Base-by-base conservation (phyloP, 2,797 vertebrate species). In the Esox masquinongy region DNA sequence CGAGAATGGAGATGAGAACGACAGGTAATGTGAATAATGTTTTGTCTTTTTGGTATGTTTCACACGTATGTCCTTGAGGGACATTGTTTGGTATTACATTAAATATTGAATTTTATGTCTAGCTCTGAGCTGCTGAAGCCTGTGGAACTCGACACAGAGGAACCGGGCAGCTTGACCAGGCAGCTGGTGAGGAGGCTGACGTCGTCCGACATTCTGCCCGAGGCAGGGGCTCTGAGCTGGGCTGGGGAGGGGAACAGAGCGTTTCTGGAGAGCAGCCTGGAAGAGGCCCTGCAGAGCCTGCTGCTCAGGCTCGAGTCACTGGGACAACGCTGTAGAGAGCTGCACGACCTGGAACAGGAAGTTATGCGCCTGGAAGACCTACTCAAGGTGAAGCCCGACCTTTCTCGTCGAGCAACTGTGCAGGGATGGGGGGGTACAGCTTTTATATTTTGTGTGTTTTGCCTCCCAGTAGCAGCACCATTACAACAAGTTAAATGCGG, bases 181-280 rank as follows among this genome's bases (percentile, higher is more conserved):
- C 98, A 99, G 90, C 94, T 99, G 17, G 97, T 99, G 63, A 96
- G 95, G 89, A 95, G 97, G 87, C 94, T 99, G 50, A 96, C 97
- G 0, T 98, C 97, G 0, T 88, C 94, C 0, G 97, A 99, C 75
- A 92, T 90, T 70, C 84, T 94, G 0, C 70, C 83, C 0, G 80
- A 82, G 1, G 86, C 81, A 74, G 75, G n/a, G 77, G 86, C 77
- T 0, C 89, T 93, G 78, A 91, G 95, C 78, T 96, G 95, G 82
- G 94, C 96, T 0, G 94, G 95, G 0, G 96, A 97, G 82, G 95
- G 95, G 50, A 95, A 94, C 86, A 93, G 95, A 75, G 93, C 95
- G 67, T 96, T 95, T 51, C 93, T 96, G 0, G 96, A 97, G 80
- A 96, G 95, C 85, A 96, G 96, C 85, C 90, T 99, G 86, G 98